Evolutionary conservation across 2,113 vertebrate genomes (phyloP).

Genomic region (Thalassarche chlororhynchos): DNA sequence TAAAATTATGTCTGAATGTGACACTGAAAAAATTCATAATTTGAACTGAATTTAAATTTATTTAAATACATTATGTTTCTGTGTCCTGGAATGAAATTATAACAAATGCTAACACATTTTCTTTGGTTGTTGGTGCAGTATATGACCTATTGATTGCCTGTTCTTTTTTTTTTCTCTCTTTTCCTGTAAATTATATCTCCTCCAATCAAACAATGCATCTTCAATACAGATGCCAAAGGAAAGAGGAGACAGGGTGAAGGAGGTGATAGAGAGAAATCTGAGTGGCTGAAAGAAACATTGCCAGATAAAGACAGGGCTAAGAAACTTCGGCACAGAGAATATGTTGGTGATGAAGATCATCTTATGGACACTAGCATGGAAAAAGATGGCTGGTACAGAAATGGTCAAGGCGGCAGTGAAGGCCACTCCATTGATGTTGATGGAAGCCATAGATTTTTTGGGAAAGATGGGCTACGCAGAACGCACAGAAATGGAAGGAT

Average conservation of each 20-base stretch:
- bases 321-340: conserved; percentile 1
- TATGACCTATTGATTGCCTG: neutral
- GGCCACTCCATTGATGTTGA: neutral
- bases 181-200: neutral
- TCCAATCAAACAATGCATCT: neutral
- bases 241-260: conserved; percentile 24
- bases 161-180: neutral
- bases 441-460: neutral
- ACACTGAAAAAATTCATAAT: neutral
- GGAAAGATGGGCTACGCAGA: neutral
- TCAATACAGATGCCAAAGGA: conserved; percentile 50
- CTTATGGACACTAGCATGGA: neutral
- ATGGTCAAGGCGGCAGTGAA: neutral
- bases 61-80: neutral
- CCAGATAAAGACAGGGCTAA: conserved; percentile 2
- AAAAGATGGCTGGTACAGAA: neutral
- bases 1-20: neutral
- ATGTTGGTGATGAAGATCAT: neutral
- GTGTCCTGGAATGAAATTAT: neutral
- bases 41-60: neutral
- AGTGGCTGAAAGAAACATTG: neutral
- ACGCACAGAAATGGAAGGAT: neutral
- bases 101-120: neutral
- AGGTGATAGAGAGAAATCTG: neutral
- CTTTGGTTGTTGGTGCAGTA: neutral